These are phyloP conservation scores for Acanthosoma haemorrhoidale DNA, from an alignment of 2,888 invertebrate genomes.

Conservation along the genomic window DNA sequence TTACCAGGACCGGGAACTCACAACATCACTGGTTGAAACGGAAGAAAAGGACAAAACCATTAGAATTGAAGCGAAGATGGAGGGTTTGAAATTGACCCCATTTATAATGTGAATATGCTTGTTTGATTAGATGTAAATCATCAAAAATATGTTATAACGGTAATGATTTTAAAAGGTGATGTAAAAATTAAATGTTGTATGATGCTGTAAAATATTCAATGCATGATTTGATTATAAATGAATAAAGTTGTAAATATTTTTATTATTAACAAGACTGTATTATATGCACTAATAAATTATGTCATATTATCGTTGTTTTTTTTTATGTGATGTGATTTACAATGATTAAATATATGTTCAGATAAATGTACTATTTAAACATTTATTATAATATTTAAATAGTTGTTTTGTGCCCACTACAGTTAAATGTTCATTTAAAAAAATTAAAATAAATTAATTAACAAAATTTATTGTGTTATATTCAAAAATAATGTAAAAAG, in stretches of 20 bases:
- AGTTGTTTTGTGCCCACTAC: slow-evolving; percentile 20
- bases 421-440: slow-evolving; percentile 27
- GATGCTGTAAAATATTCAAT: slow-evolving; percentile 3
- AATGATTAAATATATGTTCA: slow-evolving; percentile 20
- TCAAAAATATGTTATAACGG: background rate
- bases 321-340: slow-evolving; percentile 25
- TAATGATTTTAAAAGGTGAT: background rate
- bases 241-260: slow-evolving; percentile 24
- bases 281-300: slow-evolving; percentile 26
- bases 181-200: slow-evolving; percentile 10
- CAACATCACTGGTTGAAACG: background rate
- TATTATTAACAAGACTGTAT: slow-evolving; percentile 27
- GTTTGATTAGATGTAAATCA: background rate
- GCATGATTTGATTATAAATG: background rate
- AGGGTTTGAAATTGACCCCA: too few species aligned
- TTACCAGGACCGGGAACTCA: background rate
- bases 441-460: slow-evolving; percentile 16
- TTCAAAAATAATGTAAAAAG: slow-evolving; percentile 6
- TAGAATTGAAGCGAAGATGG: too few species aligned
- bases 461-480: background rate
- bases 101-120: too few species aligned
- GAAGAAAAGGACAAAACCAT: too few species aligned
- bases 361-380: slow-evolving; percentile 14
- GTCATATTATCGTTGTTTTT: too few species aligned
- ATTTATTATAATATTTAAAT: slow-evolving; percentile 23